A percentile compares a stretch with the other conserved stretches of the same genome.
These are phyloP conservation scores for Ectropis crepuscularia DNA, from an alignment of 2,888 invertebrate species.

Conservation along the genomic window DNA sequence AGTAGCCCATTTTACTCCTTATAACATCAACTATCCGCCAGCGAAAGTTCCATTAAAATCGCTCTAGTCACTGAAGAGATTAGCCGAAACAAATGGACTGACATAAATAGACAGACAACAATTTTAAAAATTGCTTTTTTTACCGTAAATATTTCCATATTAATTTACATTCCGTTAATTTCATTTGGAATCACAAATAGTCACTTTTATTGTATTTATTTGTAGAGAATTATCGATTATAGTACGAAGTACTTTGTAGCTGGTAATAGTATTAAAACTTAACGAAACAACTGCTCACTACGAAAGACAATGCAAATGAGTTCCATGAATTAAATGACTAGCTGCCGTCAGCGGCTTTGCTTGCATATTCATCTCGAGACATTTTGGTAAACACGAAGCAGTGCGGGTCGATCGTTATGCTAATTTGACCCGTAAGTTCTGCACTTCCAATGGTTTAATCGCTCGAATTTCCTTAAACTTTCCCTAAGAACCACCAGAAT, in stretches of 20 bases:
- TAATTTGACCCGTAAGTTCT: conserved; percentile 80
- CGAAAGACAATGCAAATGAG: conserved; percentile 35
- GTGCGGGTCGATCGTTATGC: conserved; percentile 68
- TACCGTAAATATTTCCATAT: too few relatives aligned
- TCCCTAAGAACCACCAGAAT: conserved; percentile 68
- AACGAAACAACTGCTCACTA: conserved; percentile 11
- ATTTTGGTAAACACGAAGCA: conserved; percentile 45
- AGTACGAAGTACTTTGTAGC: neutral
- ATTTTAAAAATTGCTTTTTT: neutral
- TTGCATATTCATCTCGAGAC: conserved; percentile 36
- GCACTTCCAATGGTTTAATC: conserved; percentile 76
- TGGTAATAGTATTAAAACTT: conserved; percentile 1
- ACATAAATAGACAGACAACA: too few relatives aligned
- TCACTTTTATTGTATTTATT: neutral
- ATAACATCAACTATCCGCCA: too few relatives aligned
- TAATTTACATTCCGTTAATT: too few relatives aligned
- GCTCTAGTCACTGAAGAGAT: too few relatives aligned
- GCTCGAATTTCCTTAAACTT: conserved; percentile 73
- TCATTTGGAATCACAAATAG: too few relatives aligned
- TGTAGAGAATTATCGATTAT: neutral
- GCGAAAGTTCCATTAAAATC: too few relatives aligned
- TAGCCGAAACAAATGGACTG: too few relatives aligned
- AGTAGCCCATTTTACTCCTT: too few relatives aligned
- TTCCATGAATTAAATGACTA: conserved; percentile 34
- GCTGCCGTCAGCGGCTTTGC: conserved; percentile 22